phyloP scores from a whole-genome alignment of 1,140 invertebrate genomes.

The Temnothorax nylanderi region DNA sequence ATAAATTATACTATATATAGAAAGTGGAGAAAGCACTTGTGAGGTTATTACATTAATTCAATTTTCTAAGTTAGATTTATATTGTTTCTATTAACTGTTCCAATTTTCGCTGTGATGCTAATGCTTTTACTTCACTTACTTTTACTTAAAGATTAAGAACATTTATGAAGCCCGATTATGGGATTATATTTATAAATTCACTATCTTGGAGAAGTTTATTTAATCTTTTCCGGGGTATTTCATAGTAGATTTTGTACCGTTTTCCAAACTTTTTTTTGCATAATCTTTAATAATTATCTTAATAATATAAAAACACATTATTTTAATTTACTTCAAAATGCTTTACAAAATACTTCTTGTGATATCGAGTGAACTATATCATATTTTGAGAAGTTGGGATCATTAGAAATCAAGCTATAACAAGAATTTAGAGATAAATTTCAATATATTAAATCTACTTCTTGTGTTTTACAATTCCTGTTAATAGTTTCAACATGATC shows the following conservation, averaged over 20 bases:
- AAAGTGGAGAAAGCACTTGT: background rate
- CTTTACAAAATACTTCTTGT: background rate
- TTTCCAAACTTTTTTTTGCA: background rate
- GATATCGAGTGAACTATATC: background rate
- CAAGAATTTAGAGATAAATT: too few relatives aligned
- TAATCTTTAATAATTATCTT: background rate
- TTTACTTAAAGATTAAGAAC: conserved; percentile 7
- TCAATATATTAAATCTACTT: background rate
- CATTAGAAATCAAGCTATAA: too few relatives aligned
- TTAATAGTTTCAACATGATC: background rate
- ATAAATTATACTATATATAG: background rate
- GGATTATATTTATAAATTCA: conserved; percentile 36
- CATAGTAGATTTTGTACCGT: background rate
- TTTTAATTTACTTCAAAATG: background rate
- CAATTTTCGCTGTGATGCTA: conserved; percentile 3
- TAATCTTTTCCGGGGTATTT: conserved; percentile 36
- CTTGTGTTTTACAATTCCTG: background rate
- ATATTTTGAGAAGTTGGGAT: too few relatives aligned
- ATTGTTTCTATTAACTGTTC: background rate
- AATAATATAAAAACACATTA: background rate
- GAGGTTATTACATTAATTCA: background rate
- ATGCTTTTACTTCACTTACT: conserved; percentile 3
- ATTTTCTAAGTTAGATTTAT: conserved; percentile 19
- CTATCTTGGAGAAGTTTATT: conserved; percentile 19
- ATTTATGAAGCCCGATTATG: conserved; percentile 12